Evolutionary conservation across 2,113 vertebrate species (phyloP), one percentile per base, ranked within the genome.

Genomic region (Scomber colias): DNA sequence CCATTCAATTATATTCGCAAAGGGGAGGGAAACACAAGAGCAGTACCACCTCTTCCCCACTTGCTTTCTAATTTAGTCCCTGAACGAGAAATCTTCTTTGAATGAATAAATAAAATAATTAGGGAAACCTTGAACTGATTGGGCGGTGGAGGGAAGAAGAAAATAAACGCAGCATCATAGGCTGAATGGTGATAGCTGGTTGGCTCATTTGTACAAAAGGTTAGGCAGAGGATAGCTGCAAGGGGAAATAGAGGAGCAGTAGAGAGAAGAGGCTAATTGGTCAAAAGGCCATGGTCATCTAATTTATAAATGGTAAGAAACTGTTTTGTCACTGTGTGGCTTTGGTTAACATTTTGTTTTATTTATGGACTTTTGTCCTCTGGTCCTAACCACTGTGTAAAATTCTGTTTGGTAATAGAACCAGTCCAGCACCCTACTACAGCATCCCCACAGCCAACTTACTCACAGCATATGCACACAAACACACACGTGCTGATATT

Each of bases 101-200:
- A 83, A 76, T 83, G 48, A 75, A 81, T 73, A 79, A 85, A 83
- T 75, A 78, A 69, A 78, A 69, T 64, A 75, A 88, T 72, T 69
- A 75, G 74, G 56, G 50, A 77, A 61, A 82, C 76, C 76, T 82
- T 85, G 64, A 85, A 74, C 51, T 71, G 69, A 75, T 65, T 72
- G 69, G 27, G 1, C 7, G 15, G 2, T 54, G 51, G 60, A 21
- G 55, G 67, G 45, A 27, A 2, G 24, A 27, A 27, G 24, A 15
- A 57, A 69, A 75, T 9, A 60, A 68, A 35, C 62, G 21, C 51
- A 77, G 59, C 59, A 31, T 56, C 24, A 56, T 19, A 67, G 71
- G 19, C 53, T 55, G 46, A 19, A 85, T 51, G 51, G 50, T 64
- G 88, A 71, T 68, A 68, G 61, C 54, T 50, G 45, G 51, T 79